Base-by-base conservation (phyloP, 2,888 invertebrate genomes). In the Nesidiocoris tenuis region DNA sequence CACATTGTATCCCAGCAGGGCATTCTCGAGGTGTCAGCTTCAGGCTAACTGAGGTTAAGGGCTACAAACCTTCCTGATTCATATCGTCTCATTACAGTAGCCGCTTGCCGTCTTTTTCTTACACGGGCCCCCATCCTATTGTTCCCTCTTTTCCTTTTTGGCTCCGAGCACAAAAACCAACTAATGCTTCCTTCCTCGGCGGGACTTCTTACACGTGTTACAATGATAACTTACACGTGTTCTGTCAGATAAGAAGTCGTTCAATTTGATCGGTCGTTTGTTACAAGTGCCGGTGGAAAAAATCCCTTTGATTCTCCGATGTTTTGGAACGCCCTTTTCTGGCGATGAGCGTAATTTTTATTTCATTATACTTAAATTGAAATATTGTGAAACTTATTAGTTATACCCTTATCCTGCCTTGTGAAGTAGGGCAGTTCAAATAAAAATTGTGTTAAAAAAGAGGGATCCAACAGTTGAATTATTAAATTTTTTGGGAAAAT, bases 71-170 rank as follows among this genome's bases (percentile, higher is more conserved):
- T 21, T 61, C 21, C 61, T 5, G 61, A 61, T 61, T 61, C 61
- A 61, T 61, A 61, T 61, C 61, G 17, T 18, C 3, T 21, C 61
- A 61, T 61, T 61, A 61, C 61, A 21, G 61, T 61, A 61, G 61
- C 61, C 61, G 61, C 61, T 39, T 12, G 3, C 39, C 12, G 39
- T 39, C 39, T 39, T 39, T 39, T 39, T 39, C 39, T 39, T 12
- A 39, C 39, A 39, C 39, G 5, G 5, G 12, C 39, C 3, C 3
- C 3, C 39, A n/a, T 39, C 12, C 39, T 39, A 39, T 39, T 39
- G 39, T 39, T 39, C 39, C 39, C 39, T 39, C 12, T 39, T 39
- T 39, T 7, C 12, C 39, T 39, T 3, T 39, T 12, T 3, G 39
- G 12, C 12, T 3, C 39, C 12, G 5, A 39, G 39, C 12, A 39